Base-by-base conservation (phyloP, 2,113 vertebrate species). In the Oreochromis niloticus region DNA sequence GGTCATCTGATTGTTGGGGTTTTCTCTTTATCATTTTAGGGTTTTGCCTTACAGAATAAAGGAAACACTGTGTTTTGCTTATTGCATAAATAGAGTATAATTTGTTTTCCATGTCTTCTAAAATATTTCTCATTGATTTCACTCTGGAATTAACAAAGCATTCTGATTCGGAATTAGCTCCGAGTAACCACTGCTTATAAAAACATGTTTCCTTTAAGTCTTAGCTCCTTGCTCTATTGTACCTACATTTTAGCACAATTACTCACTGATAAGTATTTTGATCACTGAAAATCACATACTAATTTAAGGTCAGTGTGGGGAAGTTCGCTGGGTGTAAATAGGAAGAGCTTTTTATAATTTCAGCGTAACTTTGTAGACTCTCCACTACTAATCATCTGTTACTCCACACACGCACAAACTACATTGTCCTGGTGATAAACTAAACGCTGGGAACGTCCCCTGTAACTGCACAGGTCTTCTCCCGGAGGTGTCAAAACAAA, bases 401-500 rank as follows among this genome's bases (percentile, higher is more conserved):
- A 19, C 73, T 50, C 73, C 16, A 32, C 27, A n/a, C 6, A 30
- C 3, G 46, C 43, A 75, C 43, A 78, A 50, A 50, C 14, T 9
- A n/a, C 9, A 36, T 71, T 75, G 0, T 27, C 16, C 27, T 39
- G 30, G 7, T 59, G 59, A 3, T 16, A 79, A 50, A 56, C 12
- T 80, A 32, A 61, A 48, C 12, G 63, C 48, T 75, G 78, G 34
- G 27, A 57, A 12, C 46, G 14, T 43, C 63, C 16, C 55, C 13
- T 61, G 0, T 19, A 11, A 54, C 22, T 71, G 30, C 46, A 52
- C 11, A 32, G 46, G 6, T 61, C 43, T 17, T 85, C 81, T 79
- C 73, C 36, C 34, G 7, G 50, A 86, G 85, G 93, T 94, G 92
- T 93, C 92, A 91, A 89, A 88, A 83, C 24, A 93, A 94, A 92